These are phyloP conservation scores for Drosophila orosa DNA, from an alignment of 1,140 invertebrate species.

Conservation along the genomic window DNA sequence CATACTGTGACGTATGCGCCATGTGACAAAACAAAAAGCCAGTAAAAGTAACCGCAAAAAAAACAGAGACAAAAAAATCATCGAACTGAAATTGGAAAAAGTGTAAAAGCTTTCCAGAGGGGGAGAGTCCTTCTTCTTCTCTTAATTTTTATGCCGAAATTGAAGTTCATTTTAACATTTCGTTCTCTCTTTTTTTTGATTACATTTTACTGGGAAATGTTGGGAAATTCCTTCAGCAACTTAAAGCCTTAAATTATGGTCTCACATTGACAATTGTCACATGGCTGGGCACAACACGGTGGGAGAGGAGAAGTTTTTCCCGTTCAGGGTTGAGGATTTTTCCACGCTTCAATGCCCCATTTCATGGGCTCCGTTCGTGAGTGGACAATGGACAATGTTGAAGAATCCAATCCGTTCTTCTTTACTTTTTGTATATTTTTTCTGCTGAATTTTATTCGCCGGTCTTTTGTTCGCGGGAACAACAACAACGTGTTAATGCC, in stretches of 20 bases:
- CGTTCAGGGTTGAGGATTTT: slow-evolving; percentile 12
- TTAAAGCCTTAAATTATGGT: slow-evolving; percentile 74
- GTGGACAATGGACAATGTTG: slow-evolving; percentile 58
- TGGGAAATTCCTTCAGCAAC: slow-evolving; percentile 8
- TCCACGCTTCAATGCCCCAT: slow-evolving; percentile 65
- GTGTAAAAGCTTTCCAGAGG: slow-evolving; percentile 12
- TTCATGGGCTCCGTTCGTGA: slow-evolving; percentile 44
- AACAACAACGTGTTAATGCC: slow-evolving; percentile 71
- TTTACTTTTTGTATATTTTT: slow-evolving; percentile 18
- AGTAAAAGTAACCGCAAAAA: slow-evolving; percentile 8
- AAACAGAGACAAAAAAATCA: slow-evolving; percentile 32
- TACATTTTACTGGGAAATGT: slow-evolving; percentile 37
- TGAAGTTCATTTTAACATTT: slow-evolving; percentile 14
- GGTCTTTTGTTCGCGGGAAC: slow-evolving; percentile 53
- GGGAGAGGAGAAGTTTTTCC: not conserved
- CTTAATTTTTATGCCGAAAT: slow-evolving; percentile 38
- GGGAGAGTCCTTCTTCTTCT: slow-evolving; percentile 1
- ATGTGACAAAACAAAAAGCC: slow-evolving; percentile 53
- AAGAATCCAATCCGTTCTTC: slow-evolving; percentile 39
- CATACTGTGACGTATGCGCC: slow-evolving; percentile 68
- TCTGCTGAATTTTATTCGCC: slow-evolving; percentile 21
- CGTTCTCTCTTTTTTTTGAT: slow-evolving; percentile 26
- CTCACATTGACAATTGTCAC: slow-evolving; percentile 72
- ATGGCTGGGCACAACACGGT: slow-evolving; percentile 40
- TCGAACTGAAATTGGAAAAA: slow-evolving; percentile 33